These are phyloP conservation scores for Phengaris arion DNA, from an alignment of 2,888 invertebrate genomes.

Conservation along the genomic window DNA sequence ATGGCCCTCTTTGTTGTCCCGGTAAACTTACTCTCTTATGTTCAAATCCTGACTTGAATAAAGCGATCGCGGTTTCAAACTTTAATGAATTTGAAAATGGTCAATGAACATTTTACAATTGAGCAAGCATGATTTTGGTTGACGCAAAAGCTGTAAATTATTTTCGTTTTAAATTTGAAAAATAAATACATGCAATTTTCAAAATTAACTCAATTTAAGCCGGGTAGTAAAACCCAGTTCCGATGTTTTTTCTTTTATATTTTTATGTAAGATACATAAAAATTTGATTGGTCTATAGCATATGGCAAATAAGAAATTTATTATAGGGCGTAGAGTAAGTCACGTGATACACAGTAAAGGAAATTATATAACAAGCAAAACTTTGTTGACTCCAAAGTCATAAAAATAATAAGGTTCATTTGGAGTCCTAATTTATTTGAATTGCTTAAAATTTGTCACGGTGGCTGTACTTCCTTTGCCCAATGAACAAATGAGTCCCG, in stretches of 20 bases:
- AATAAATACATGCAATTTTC: not conserved
- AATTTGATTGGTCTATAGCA: too few relatives aligned
- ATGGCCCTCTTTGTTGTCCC: slow-evolving; percentile 69
- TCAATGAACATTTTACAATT: not conserved
- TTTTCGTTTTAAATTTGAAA: not conserved
- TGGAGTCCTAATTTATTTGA: slow-evolving; percentile 6
- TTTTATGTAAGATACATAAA: too few relatives aligned
- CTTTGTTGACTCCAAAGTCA: not conserved
- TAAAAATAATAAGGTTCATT: slow-evolving; percentile 8
- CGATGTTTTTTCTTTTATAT: too few relatives aligned
- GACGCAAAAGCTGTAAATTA: not conserved
- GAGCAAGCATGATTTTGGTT: too few relatives aligned
- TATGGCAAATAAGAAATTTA: too few relatives aligned
- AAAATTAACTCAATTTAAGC: too few relatives aligned
- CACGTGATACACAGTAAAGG: too few relatives aligned
- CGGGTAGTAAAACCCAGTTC: too few relatives aligned
- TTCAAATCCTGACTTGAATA: slow-evolving; percentile 74
- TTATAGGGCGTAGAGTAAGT: not conserved
- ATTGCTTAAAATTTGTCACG: slow-evolving; percentile 19
- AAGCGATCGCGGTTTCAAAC: slow-evolving; percentile 61
- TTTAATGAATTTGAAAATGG: slow-evolving; percentile 42
- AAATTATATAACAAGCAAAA: not conserved
- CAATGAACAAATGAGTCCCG: slow-evolving; percentile 20
- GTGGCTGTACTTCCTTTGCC: slow-evolving; percentile 11
- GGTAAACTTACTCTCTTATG: slow-evolving; percentile 68